These are phyloP conservation scores for Pristionchus japonicus DNA, from an alignment of 2,888 invertebrate species.

Conservation along the genomic window DNA sequence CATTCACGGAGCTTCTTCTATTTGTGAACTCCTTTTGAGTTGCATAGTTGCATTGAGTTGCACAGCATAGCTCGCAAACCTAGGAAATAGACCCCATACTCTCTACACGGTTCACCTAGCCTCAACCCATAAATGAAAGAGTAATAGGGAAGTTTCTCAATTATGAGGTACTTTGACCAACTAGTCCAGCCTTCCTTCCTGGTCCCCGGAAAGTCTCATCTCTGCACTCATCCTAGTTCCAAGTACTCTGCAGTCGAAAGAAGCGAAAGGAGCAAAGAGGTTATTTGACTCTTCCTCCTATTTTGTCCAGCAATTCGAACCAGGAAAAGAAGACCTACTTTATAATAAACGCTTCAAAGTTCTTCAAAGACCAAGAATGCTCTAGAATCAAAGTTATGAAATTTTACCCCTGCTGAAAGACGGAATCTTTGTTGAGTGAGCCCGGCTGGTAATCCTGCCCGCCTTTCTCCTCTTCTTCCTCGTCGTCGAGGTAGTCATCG, in stretches of 20 bases:
- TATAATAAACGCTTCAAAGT: neutral
- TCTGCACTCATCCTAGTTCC: neutral
- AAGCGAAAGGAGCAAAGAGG: neutral
- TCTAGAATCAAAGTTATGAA: too few relatives aligned
- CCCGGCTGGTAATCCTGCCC: slow-evolving; percentile 39
- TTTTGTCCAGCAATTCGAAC: neutral
- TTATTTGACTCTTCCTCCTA: neutral
- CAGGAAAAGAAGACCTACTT: neutral
- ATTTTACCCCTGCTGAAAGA: slow-evolving; percentile 50
- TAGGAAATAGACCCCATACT: too few relatives aligned
- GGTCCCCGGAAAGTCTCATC: neutral
- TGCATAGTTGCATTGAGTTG: too few relatives aligned
- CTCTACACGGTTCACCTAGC: too few relatives aligned
- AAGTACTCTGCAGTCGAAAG: neutral
- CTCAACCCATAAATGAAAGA: too few relatives aligned
- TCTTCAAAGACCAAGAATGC: too few relatives aligned
- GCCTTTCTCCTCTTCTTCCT: slow-evolving; percentile 18
- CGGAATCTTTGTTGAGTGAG: slow-evolving; percentile 48
- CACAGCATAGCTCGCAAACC: too few relatives aligned
- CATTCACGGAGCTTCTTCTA: too few relatives aligned
- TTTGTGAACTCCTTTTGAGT: too few relatives aligned
- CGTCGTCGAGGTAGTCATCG: slow-evolving; percentile 34
- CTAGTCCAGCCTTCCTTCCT: slow-evolving; percentile 5
- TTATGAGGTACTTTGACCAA: too few relatives aligned
- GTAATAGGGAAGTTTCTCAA: too few relatives aligned